A percentile compares a stretch with the other conserved stretches of the same genome.
These are phyloP conservation scores for Hylaea fasciaria DNA, from an alignment of 2,888 invertebrate species.

Conservation along the genomic window DNA sequence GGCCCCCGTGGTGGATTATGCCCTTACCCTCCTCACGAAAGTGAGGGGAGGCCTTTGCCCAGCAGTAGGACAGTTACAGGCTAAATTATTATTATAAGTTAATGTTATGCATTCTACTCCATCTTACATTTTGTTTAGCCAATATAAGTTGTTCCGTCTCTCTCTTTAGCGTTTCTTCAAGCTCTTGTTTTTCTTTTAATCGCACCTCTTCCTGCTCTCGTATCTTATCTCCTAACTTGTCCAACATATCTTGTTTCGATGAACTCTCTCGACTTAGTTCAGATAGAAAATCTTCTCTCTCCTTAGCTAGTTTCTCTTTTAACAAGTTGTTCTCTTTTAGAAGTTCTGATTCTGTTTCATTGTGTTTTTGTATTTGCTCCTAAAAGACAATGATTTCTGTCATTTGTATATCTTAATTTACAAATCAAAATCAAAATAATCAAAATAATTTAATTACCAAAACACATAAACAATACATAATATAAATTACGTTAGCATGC, in stretches of 20 bases:
- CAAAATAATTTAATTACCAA: too few species aligned
- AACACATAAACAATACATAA: too few species aligned
- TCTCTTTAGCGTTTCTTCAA: constrained; percentile 65
- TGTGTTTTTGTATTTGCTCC: constrained; percentile 74
- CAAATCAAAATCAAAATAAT: too few species aligned
- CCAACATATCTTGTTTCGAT: constrained; percentile 81
- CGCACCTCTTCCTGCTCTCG: constrained; percentile 77
- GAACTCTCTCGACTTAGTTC: constrained; percentile 78
- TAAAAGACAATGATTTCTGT: constrained; percentile 49
- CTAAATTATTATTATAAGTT: too few species aligned
- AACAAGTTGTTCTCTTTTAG: constrained; percentile 76
- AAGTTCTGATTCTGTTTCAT: constrained; percentile 71
- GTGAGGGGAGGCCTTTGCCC: too few species aligned
- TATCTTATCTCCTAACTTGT: constrained; percentile 78
- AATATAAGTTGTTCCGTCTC: constrained; percentile 72
- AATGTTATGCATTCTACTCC: too few species aligned
- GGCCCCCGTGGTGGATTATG: too few species aligned
- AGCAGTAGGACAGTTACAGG: too few species aligned
- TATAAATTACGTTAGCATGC: too few species aligned
- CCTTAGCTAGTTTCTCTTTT: constrained; percentile 76
- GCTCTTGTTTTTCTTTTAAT: constrained; percentile 70
- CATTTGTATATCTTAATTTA: too few species aligned
- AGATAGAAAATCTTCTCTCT: constrained; percentile 78
- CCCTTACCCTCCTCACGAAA: too few species aligned
- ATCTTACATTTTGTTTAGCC: constrained; percentile 77